Evolutionary conservation across 2,888 invertebrate species (phyloP), one percentile per base, ranked within the genome.

Genomic region (Pollenia amentaria): DNA sequence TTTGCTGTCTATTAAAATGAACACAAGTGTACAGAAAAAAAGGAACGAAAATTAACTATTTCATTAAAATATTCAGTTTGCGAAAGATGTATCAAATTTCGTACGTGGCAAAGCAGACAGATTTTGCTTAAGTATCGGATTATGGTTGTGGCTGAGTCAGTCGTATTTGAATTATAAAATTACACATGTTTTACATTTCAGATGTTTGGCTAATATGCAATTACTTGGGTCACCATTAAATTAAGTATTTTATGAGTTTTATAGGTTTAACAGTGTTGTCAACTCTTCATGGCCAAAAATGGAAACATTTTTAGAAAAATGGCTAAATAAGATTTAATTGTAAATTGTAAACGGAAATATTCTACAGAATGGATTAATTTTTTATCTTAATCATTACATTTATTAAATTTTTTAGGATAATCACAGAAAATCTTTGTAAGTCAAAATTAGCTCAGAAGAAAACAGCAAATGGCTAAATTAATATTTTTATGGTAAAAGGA

Each of bases 1-100:
- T 29, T 64, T n/a, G 18, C 11, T 16, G 64, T 64, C 64, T 64
- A 64, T 16, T 64, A 42, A 64, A 64, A 42, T 64, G 42, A 40
- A 18, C 11, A 29, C 29, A 29, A 29, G 1, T 6, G 29, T 29
- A n/a, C 2, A 40, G 38, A 60, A 14, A 60, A 7, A n/a, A 9
- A 40, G n/a, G 29, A 11, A 29, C 11, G 57, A 21, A 40, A 70
- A 40, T 42, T 55, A 72, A 72, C 11, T 48, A 42, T 18, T 44
- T 29, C 72, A 73, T 73, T 73, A 57, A 73, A 60, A 57, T 29
- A 57, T 21, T 44, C 10, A 73, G 46, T 57, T 46, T 73, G 29
- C 46, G 2, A 60, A 60, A 73, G 57, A 60, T 38, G 29, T 73
- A 60, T 57, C 14, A 44, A 73, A 73, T 73, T 57, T 44, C 44